Evolutionary conservation across 2,888 invertebrate species (phyloP).

Genomic region (Belgica antarctica): DNA sequence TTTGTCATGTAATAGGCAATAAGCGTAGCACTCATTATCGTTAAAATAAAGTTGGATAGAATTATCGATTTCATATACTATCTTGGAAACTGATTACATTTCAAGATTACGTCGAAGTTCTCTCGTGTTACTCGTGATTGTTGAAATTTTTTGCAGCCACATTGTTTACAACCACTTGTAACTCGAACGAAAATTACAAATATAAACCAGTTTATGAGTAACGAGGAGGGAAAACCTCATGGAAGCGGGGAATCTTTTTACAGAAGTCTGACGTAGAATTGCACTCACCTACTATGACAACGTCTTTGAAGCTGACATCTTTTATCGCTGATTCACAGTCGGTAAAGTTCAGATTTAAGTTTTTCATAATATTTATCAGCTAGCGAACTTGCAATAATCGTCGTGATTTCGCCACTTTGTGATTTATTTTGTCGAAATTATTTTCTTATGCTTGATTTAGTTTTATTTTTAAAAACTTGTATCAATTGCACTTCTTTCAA

Average conservation of each 20-base stretch:
- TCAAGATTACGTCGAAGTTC: no score
- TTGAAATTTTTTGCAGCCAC: no score
- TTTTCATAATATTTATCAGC: constrained; percentile 39
- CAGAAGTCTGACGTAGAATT: no score
- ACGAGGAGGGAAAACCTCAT: no score
- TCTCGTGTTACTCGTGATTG: no score
- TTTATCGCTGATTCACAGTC: constrained; percentile 22
- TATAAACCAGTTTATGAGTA: constrained; percentile 16
- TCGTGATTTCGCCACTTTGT: constrained; percentile 36
- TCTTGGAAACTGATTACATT: no score
- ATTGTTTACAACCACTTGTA: no score
- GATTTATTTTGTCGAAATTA: not conserved
- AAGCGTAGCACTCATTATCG: no score
- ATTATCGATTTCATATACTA: no score
- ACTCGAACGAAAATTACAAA: not conserved
- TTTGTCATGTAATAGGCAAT: no score
- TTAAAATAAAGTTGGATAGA: no score
- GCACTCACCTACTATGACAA: constrained; percentile 35
- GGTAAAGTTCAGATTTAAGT: constrained; percentile 14
- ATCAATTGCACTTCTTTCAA: constrained; percentile 28
- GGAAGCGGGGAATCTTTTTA: not conserved
- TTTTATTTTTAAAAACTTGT: not conserved
- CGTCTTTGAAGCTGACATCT: constrained; percentile 37
- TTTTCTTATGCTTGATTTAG: not conserved
- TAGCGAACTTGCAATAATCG: constrained; percentile 10